Evolutionary conservation across 2,888 invertebrate genomes (phyloP).

Genomic region (Macaria liturata): DNA sequence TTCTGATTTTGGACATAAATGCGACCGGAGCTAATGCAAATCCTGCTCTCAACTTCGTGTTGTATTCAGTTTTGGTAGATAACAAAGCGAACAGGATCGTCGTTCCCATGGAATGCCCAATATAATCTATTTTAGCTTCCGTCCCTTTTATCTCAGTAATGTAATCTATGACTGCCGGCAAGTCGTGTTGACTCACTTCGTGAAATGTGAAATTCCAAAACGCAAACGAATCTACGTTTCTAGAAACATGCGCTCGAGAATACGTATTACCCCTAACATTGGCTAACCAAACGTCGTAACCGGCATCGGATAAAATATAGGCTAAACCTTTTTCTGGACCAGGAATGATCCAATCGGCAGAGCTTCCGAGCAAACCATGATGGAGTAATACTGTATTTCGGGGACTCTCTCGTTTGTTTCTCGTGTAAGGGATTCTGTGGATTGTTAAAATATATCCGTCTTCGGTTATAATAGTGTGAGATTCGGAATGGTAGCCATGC

Average conservation of each 20-base stretch:
- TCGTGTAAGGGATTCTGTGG: constrained; percentile 89
- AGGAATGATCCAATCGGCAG: constrained; percentile 90
- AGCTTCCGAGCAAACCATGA: constrained; percentile 91
- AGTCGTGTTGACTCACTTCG: constrained; percentile 93
- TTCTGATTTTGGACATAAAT: constrained; percentile 85
- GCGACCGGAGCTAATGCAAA: constrained; percentile 88
- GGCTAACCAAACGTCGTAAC: constrained; percentile 92
- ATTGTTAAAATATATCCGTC: constrained; percentile 93
- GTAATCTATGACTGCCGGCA: constrained; percentile 93
- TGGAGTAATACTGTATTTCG: constrained; percentile 87
- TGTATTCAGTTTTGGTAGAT: constrained; percentile 86
- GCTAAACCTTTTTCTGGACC: constrained; percentile 85
- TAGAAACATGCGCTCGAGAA: constrained; percentile 84
- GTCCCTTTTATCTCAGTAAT: constrained; percentile 70
- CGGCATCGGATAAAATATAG: constrained; percentile 86
- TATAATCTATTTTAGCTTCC: constrained; percentile 84
- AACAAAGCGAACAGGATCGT: constrained; percentile 89
- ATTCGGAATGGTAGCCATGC: constrained; percentile 88
- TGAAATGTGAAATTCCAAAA: constrained; percentile 94
- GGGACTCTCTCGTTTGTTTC: constrained; percentile 56
- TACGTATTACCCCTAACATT: constrained; percentile 93
- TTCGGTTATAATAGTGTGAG: constrained; percentile 87
- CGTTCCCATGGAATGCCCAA: constrained; percentile 97
- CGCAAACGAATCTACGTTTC: constrained; percentile 75
- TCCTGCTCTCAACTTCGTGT: constrained; percentile 86